phyloP scores from a whole-genome alignment of 2,113 vertebrate species.

The Galbula dea region DNA sequence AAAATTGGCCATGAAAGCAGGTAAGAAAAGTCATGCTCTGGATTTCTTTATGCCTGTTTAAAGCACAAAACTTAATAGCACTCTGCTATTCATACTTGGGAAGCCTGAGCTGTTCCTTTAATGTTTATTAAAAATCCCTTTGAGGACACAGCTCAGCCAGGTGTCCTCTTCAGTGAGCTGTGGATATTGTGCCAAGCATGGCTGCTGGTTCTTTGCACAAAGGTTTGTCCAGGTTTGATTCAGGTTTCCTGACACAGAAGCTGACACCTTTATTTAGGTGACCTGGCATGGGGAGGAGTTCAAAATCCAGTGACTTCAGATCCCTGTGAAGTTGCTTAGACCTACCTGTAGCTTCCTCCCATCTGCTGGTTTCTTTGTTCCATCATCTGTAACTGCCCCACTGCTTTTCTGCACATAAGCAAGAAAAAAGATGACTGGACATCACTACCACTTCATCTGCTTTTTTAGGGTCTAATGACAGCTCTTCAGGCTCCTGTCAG shows the following conservation, averaged over 20 bases:
- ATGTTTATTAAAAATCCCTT: not conserved
- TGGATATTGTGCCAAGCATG: not conserved
- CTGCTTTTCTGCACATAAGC: conserved; percentile 71
- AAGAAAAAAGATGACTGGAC: conserved; percentile 10
- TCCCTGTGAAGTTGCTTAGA: not conserved
- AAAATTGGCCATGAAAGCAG: not conserved
- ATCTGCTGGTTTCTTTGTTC: conserved; percentile 57
- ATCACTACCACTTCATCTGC: not conserved
- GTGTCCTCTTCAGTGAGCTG: not conserved
- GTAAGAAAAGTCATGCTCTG: not conserved
- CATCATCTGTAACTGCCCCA: conserved; percentile 58
- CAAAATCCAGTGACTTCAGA: not conserved
- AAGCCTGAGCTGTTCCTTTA: not conserved
- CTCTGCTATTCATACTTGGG: not conserved
- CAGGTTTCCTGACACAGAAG: not conserved
- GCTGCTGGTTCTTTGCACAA: not conserved
- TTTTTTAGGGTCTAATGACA: not conserved
- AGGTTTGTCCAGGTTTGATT: not conserved
- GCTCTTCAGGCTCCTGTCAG: not conserved
- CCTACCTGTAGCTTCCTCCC: conserved; percentile 85
- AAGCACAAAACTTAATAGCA: not conserved
- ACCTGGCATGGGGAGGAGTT: not conserved
- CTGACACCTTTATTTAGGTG: not conserved
- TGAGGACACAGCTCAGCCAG: not conserved
- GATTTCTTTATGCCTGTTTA: not conserved